Base-by-base conservation (phyloP, 2,797 vertebrate species). In the Manis javanica region DNA sequence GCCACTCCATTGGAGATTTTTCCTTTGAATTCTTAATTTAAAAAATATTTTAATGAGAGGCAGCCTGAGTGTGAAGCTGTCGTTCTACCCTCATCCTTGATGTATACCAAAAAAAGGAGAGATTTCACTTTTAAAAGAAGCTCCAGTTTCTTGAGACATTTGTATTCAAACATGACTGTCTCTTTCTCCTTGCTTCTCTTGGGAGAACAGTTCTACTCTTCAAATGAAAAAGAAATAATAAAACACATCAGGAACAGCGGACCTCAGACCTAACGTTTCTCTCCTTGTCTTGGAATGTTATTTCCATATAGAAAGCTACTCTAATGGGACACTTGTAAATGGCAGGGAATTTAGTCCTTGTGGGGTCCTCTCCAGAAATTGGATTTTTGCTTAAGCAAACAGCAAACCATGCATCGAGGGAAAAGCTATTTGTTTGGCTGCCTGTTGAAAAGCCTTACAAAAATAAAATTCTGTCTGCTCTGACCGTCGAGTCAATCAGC, bases 381-480 rank as follows among this genome's bases (percentile, higher is more conserved):
- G 98, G 99, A 99, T 99, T 99, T 98, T 98, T 98, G 97, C 97
- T 98, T 98, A 98, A 97, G 97, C 98, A 98, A 98, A 99, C 98
- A 98, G 98, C 97, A 98, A 98, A 98, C 97, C 98, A 97, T 98
- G 97, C 98, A 98, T 96, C 82, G 10, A 97, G 97, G 97, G 59
- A 97, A 98, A 98, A 98, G 96, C 98, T 98, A 98, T 99, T 99
- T 99, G 98, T 98, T 98, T 98, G 97, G 72, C 98, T 97, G 97
- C 88, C 96, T 94, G 94, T 96, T 98, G 98, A 98, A 98, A 97
- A 98, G 68, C 57, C 97, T 98, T 97, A 94, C 90, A 98, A 98
- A 99, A 98, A 98, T 97, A 98, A 96, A 97, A 94, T 98, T 98
- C 95, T 39, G 95, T 95, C 95, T 97, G 84, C 87, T 96, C 93